phyloP scores from a whole-genome alignment of 2,797 vertebrate genomes.

The Epinephelus malabaricus region DNA sequence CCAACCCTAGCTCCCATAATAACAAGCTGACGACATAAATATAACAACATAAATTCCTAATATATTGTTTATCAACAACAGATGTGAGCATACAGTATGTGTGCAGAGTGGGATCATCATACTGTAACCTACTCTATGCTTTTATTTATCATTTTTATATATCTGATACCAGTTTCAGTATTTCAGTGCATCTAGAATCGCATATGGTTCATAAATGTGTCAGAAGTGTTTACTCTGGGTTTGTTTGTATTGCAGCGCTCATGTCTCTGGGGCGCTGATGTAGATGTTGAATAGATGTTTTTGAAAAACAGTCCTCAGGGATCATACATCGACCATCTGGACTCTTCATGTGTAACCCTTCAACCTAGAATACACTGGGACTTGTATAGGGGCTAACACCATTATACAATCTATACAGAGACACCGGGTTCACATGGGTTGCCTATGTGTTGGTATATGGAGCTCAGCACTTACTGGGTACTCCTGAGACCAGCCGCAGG shows the following conservation, averaged over 20 bases:
- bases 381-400: no score
- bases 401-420: neutral
- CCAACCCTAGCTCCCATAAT: neutral
- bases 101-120: neutral
- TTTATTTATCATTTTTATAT: neutral
- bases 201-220: slow-evolving; percentile 22
- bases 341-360: slow-evolving; percentile 32
- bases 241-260: slow-evolving; percentile 36
- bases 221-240: slow-evolving; percentile 38
- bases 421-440: neutral
- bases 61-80: neutral
- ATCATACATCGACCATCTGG: slow-evolving; percentile 68
- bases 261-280: slow-evolving; percentile 56
- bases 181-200: slow-evolving; percentile 5
- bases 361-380: slow-evolving; percentile 15
- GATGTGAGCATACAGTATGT: neutral
- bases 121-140: neutral
- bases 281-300: slow-evolving; percentile 61
- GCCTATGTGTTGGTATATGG: neutral
- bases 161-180: neutral
- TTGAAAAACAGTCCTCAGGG: slow-evolving; percentile 67
- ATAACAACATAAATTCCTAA: neutral
- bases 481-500: slow-evolving; percentile 98
- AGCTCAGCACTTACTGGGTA: slow-evolving; percentile 93
- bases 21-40: neutral